Evolutionary conservation across 2,888 invertebrate genomes (phyloP).

Genomic region (Polydrusus tereticollis): DNA sequence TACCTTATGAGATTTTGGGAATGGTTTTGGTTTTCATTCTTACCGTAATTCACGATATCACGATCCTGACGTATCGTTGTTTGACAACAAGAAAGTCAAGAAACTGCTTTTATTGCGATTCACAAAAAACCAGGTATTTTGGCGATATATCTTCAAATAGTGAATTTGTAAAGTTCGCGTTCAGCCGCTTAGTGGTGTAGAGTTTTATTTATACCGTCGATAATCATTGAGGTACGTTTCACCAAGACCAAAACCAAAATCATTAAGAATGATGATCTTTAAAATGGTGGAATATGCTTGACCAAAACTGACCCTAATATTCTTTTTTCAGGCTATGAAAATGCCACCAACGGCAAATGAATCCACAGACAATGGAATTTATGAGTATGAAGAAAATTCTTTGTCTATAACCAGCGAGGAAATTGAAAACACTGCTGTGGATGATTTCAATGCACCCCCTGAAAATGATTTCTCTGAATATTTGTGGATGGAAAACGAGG

Average conservation of each 20-base stretch:
- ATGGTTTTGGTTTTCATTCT: too few species aligned
- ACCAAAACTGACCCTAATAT: constrained; percentile 42
- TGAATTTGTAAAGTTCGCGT: background rate
- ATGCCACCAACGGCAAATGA: constrained; percentile 63
- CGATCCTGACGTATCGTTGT: constrained; percentile 20
- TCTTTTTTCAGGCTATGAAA: constrained; percentile 58
- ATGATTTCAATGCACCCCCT: constrained; percentile 67
- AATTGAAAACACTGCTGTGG: constrained; percentile 59
- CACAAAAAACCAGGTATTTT: constrained; percentile 38
- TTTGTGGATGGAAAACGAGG: constrained; percentile 96
- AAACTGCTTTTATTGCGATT: constrained; percentile 44
- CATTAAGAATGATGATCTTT: background rate
- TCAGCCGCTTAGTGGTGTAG: constrained; percentile 3
- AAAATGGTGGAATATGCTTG: constrained; percentile 46
- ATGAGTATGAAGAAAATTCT: constrained; percentile 60
- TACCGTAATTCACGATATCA: background rate
- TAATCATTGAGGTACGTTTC: constrained; percentile 19
- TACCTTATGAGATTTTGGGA: too few species aligned
- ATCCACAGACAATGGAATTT: constrained; percentile 61
- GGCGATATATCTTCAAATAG: constrained; percentile 13
- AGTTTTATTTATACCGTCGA: constrained; percentile 3
- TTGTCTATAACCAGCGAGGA: constrained; percentile 58
- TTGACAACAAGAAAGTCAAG: constrained; percentile 45
- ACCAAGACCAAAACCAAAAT: background rate
- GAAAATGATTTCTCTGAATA: constrained; percentile 89